Base-by-base conservation (phyloP, 2,888 invertebrate species). In the Pseudeuparius sepicola region DNA sequence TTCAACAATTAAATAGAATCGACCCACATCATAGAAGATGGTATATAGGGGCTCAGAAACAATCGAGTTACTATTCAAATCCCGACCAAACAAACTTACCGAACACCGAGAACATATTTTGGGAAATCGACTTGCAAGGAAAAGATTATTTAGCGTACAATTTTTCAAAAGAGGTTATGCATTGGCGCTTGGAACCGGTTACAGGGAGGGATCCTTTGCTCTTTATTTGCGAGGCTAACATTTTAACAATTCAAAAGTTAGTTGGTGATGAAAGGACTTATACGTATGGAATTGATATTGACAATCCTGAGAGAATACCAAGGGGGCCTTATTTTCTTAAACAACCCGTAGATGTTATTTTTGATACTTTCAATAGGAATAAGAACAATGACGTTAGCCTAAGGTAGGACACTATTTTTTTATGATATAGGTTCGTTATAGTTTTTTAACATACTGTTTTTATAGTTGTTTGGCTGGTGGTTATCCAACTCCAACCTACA, bases 181-280 rank as follows among this genome's bases (percentile, higher is more conserved):
- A 81, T 33, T 92, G 92, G 92, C 86, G 89, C 28, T 71, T 92
- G 43, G 75, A 81, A 54, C 78, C 81, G 37, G 80, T 88, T 1
- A 74, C 74, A 44, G 89, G 88, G 5, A 73, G 73, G 36, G 85
- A 88, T 47, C 68, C 75, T 35, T 69, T 76, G 44, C 71, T 86
- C 35, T 92, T 84, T 49, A 88, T 93, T 47, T 93, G 93, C 64
- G 89, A 93, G 68, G 84, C 86, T 13, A 76, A 80, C 48, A 71
- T 83, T n/a, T 68, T 73, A 41, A 70, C 74, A 44, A 65, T 88
- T 39, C 75, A 77, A 44, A 77, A 81, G 55, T 61, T 82, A 27
- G 68, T 77, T 31, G 72, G 73, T 47, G 84, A 86, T 51, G 77
- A 80, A 46, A 72, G 89, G 31, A 78, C 81, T 24, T 85, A 83